A percentile compares a stretch with the other conserved stretches of the same genome.
Conservation (phyloP, 2,888 invertebrate genomes). For the Onchidella celtica region DNA sequence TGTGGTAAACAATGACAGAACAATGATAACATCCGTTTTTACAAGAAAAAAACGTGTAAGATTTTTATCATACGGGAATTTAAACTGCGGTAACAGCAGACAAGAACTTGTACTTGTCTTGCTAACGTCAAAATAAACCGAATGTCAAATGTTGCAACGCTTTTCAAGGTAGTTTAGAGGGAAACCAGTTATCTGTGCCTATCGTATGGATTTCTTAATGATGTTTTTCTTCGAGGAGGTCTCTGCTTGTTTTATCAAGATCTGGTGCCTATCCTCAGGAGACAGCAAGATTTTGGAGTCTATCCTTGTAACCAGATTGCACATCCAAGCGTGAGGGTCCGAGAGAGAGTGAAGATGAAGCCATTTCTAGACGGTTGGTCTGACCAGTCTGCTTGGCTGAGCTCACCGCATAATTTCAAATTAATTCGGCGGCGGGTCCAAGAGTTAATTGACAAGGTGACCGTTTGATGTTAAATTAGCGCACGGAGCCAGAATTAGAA, state of each 20-base stretch:
- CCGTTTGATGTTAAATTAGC: slow-evolving; percentile 36
- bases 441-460: slow-evolving; percentile 26
- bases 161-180: too few species aligned
- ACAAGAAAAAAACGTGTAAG: too few species aligned
- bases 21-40: too few species aligned
- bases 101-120: too few species aligned
- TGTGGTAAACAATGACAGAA: too few species aligned
- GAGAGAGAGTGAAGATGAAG: background rate
- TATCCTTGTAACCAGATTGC: background rate
- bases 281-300: background rate
- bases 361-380: background rate
- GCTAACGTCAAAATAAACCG: too few species aligned
- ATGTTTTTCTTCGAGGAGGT: background rate
- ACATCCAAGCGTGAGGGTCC: background rate
- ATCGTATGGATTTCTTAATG: too few species aligned
- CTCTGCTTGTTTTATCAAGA: background rate
- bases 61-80: too few species aligned
- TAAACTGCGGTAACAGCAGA: too few species aligned
- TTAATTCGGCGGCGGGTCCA: background rate
- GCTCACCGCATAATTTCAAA: slow-evolving; percentile 9
- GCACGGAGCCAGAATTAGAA: background rate
- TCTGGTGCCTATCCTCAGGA: background rate
- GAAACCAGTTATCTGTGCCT: too few species aligned
- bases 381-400: background rate
- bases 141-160: too few species aligned